phyloP scores from a whole-genome alignment of 2,113 vertebrate genomes.

The Collichthys lucidus region DNA sequence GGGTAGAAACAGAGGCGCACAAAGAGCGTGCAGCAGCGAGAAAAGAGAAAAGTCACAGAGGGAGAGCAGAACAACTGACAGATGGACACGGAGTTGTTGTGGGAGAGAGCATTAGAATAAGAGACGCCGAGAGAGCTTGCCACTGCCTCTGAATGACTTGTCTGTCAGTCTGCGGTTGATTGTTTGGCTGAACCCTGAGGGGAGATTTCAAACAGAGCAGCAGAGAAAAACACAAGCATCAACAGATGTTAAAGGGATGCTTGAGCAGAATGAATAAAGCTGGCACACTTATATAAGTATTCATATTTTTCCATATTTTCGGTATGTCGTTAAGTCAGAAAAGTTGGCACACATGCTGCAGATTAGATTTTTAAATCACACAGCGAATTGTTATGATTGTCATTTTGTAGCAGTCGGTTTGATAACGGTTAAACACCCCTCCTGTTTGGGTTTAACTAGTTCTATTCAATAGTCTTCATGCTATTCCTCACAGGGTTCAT shows the following conservation, averaged over 20 bases:
- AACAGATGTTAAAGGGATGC: conserved; percentile 11
- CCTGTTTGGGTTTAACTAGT: conserved; percentile 14
- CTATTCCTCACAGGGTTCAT: conserved; percentile 61
- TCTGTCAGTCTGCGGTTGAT: conserved; percentile 46
- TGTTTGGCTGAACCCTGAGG: conserved; percentile 55
- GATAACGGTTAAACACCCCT: neutral
- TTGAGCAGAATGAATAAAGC: conserved; percentile 22
- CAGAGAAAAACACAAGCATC: conserved; percentile 22
- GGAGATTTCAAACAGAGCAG: conserved; percentile 34
- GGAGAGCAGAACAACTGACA: conserved; percentile 46
- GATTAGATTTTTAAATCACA: neutral
- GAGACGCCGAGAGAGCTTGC: conserved; percentile 25
- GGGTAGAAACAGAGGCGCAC: conserved; percentile 42
- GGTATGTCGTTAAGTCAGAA: neutral
- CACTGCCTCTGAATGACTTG: conserved; percentile 35
- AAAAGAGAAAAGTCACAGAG: conserved; percentile 32
- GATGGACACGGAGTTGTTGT: conserved; percentile 35
- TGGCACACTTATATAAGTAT: neutral
- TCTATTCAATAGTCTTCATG: conserved; percentile 20
- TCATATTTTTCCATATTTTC: neutral
- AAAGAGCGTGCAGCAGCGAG: conserved; percentile 39
- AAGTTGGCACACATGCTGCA: neutral
- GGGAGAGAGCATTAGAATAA: neutral
- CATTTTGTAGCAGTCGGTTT: neutral
- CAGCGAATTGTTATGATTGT: neutral